Conservation (phyloP, 2,888 invertebrate species). For the Dyspetes luteomarginatus region DNA sequence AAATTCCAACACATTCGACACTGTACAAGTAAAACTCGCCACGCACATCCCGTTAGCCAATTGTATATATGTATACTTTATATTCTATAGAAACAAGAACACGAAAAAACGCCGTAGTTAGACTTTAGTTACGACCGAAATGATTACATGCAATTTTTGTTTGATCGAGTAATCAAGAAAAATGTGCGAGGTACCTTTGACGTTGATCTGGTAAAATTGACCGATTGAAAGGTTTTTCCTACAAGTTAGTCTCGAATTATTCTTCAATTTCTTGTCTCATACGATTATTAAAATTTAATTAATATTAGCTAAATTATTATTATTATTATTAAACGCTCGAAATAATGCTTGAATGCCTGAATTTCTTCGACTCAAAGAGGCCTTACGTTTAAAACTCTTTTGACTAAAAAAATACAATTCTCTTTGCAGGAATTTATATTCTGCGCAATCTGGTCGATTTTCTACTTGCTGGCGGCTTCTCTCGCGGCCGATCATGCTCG, state of each 20-base stretch:
- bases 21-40: slow-evolving; percentile 44
- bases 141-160: neutral
- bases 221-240: slow-evolving; percentile 8
- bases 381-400: neutral
- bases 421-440: slow-evolving; percentile 88
- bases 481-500: slow-evolving; percentile 85
- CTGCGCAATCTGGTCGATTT: slow-evolving; percentile 89
- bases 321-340: slow-evolving; percentile 44
- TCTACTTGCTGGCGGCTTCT: slow-evolving; percentile 90
- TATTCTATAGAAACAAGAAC: slow-evolving; percentile 36
- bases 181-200: neutral
- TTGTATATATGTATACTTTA: neutral
- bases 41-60: slow-evolving; percentile 52
- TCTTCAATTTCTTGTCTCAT: slow-evolving; percentile 34
- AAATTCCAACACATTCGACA: slow-evolving; percentile 55
- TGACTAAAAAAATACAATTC: slow-evolving; percentile 29
- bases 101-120: slow-evolving; percentile 37
- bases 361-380: slow-evolving; percentile 22
- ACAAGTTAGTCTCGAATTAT: slow-evolving; percentile 10
- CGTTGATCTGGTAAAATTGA: neutral
- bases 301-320: slow-evolving; percentile 19
- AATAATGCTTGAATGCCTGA: slow-evolving; percentile 52
- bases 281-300: slow-evolving; percentile 26
- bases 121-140: neutral
- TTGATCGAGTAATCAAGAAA: slow-evolving; percentile 12